Base-by-base conservation (phyloP, 2,797 vertebrate species). In the Streptopelia turtur region DNA sequence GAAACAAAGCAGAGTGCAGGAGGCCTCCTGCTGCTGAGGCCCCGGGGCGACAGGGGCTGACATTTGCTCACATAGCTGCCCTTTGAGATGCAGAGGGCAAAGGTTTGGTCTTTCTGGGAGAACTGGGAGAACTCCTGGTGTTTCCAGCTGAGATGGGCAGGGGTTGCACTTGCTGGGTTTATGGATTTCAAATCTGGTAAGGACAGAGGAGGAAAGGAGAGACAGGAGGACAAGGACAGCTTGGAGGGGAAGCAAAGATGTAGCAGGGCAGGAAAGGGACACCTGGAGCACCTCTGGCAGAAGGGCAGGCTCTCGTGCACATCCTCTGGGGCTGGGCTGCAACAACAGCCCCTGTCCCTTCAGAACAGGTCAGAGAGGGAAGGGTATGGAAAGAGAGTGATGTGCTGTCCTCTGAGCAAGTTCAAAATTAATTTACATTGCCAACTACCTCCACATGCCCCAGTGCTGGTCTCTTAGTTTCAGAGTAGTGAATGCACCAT, bases 401-500 rank as follows among this genome's bases (percentile, higher is more conserved):
- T 10, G 2, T 18, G 22, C 15, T 80, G 74, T 43, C 25, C 47
- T 49, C 52, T 68, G 43, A 84, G 30, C 12, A 53, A 68, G 16
- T 55, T 75, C 28, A 57, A 50, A 91, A 50, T 31, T 18, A 50
- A 37, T 5, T 55, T 9, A 52, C 7, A n/a, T 16, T 41, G 15
- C 23, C 31, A n/a, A 7, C 10, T 27, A 21, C 11, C 33, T 63
- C 41, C 41, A 11, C 0, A 1, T 11, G 16, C 23, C 50, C 24
- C 41, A 45, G 20, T 41, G 24, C 27, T 30, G 11, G 18, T 12
- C 9, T 72, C 84, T 47, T 7, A 25, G 22, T 50, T 28, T 87
- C 3, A 1, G 43, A 35, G 77, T 0, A 0, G 22, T 17, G 28
- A 75, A 39, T 1, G 2, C 25, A 61, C 10, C n/a, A 20, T 10